Conservation (phyloP, 2,113 vertebrate species). For the Nothobranchius kuhntae region DNA sequence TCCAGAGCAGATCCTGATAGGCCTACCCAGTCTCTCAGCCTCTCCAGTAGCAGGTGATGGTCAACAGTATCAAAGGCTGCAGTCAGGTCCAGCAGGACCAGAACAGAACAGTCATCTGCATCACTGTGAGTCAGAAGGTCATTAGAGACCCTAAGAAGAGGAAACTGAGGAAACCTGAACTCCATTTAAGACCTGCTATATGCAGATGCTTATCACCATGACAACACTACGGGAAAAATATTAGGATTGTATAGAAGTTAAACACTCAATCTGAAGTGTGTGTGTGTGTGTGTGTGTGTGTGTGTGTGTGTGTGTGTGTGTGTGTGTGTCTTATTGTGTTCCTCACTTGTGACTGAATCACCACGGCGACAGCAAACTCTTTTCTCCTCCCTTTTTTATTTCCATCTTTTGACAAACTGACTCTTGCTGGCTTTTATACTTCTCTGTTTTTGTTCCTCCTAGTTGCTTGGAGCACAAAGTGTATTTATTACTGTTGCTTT, state of each 20-base stretch:
- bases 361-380: slow-evolving; percentile 29
- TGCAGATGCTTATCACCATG: slow-evolving; percentile 52
- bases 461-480: neutral
- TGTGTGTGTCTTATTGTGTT: slow-evolving; percentile 28
- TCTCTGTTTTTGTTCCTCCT: slow-evolving; percentile 9
- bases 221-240: slow-evolving; percentile 37
- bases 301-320: neutral
- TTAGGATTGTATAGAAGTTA: slow-evolving; percentile 4
- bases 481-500: slow-evolving; percentile 1
- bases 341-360: slow-evolving; percentile 22
- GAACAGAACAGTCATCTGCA: no score
- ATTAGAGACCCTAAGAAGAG: no score
- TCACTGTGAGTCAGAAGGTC: no score
- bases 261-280: slow-evolving; percentile 5
- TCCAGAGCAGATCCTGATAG: no score
- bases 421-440: slow-evolving; percentile 33
- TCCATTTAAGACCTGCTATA: slow-evolving; percentile 13
- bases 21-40: no score
- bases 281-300: neutral
- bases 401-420: slow-evolving; percentile 15
- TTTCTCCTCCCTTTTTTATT: slow-evolving; percentile 38
- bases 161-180: slow-evolving; percentile 2
- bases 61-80: no score
- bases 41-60: no score
- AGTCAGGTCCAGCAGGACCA: no score